phyloP scores from a whole-genome alignment of 53 echinoderm and acorn worm species.

The Astropecten irregularis region DNA sequence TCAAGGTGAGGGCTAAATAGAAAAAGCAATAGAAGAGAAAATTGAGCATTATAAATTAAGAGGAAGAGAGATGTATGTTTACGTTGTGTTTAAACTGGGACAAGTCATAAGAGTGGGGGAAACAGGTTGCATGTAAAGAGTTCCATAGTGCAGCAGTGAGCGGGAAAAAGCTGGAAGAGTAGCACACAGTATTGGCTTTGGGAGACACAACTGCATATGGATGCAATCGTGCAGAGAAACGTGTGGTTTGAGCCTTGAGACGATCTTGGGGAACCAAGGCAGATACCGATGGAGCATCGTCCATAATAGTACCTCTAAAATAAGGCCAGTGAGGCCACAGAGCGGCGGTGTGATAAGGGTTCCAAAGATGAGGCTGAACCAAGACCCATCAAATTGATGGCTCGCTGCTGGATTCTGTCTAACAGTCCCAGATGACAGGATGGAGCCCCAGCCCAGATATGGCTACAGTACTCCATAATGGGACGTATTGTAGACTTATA shows the following conservation, averaged over 20 bases:
- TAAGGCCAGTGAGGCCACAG: background rate
- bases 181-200: background rate
- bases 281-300: background rate
- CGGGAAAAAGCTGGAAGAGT: background rate
- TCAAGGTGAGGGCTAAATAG: conserved; percentile 1
- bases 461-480: conserved; percentile 5
- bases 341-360: background rate
- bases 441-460: conserved; percentile 14
- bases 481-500: conserved; percentile 27
- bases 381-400: background rate
- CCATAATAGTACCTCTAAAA: background rate
- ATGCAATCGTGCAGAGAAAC: background rate
- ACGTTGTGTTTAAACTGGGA: background rate
- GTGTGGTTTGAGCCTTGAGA: background rate
- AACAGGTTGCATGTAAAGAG: background rate
- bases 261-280: background rate
- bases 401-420: background rate
- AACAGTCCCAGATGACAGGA: background rate
- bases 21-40: background rate
- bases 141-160: too few species aligned
- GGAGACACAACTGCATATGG: too few species aligned
- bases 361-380: background rate
- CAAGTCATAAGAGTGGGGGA: background rate
- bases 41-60: background rate
- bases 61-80: background rate